A percentile compares a stretch with the other conserved stretches of the same genome.
Conservation (phyloP, 2,888 invertebrate genomes). For the Amaurobius ferox region DNA sequence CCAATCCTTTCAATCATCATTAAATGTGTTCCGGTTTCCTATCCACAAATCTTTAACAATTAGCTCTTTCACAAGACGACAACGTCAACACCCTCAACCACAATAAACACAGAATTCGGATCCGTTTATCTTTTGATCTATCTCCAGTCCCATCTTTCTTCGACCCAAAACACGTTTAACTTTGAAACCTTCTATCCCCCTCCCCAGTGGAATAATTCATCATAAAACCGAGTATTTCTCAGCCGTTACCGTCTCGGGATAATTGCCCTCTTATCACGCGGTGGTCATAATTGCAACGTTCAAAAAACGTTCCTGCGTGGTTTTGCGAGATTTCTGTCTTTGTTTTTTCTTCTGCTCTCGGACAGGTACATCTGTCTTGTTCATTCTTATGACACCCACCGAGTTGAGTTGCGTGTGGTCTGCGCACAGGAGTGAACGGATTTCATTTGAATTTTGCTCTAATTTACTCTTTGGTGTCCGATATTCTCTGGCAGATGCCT, state of each 20-base stretch:
- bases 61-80: no score
- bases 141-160: not conserved
- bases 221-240: conserved; percentile 13
- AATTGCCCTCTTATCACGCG: conserved; percentile 57
- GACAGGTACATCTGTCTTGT: conserved; percentile 16
- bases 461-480: no score
- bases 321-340: conserved; percentile 2
- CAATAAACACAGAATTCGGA: no score
- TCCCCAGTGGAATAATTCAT: conserved; percentile 31
- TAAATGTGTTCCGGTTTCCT: no score
- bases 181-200: not conserved
- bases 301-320: not conserved
- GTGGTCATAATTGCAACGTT: conserved; percentile 34
- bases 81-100: no score
- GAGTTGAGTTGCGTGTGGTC: conserved; percentile 40
- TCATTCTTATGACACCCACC: conserved; percentile 19
- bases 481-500: no score
- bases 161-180: conserved; percentile 6
- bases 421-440: not conserved
- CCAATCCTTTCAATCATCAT: no score
- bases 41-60: no score
- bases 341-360: conserved; percentile 3
- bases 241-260: conserved; percentile 33
- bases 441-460: no score
- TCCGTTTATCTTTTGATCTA: not conserved